phyloP scores from a whole-genome alignment of 1,140 invertebrate genomes.

The Lepidurus packardi region DNA sequence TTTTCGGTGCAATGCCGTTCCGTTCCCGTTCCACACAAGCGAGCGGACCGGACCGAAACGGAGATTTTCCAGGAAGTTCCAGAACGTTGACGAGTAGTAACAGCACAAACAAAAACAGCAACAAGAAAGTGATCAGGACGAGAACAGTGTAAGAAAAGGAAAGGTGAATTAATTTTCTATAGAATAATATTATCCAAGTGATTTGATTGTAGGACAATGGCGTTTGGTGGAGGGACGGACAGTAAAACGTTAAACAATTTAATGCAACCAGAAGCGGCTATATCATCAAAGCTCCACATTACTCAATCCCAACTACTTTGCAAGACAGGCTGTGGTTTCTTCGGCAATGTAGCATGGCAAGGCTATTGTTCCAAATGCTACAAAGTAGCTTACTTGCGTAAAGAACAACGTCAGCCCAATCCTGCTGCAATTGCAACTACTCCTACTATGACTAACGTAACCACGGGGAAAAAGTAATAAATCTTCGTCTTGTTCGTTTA shows the following conservation, averaged over 20 bases:
- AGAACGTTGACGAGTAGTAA: no score
- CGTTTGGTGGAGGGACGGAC: background rate
- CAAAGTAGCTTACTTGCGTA: slow-evolving; percentile 43
- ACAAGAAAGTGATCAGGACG: no score
- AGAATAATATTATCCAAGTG: no score
- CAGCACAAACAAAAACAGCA: no score
- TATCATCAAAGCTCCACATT: slow-evolving; percentile 64
- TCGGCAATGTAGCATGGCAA: slow-evolving; percentile 93
- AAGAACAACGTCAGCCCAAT: slow-evolving; percentile 34
- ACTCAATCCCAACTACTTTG: slow-evolving; percentile 83
- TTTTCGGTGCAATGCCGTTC: no score
- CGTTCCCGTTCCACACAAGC: no score
- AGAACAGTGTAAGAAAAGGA: no score
- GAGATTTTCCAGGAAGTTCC: no score
- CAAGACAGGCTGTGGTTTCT: slow-evolving; percentile 92
- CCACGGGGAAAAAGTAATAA: slow-evolving; percentile 27
- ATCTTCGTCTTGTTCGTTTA: background rate
- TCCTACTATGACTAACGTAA: background rate
- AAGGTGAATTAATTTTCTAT: no score
- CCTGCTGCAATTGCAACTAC: slow-evolving; percentile 27
- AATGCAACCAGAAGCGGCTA: background rate
- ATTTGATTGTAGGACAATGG: background rate
- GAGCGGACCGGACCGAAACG: no score
- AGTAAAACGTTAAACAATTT: background rate
- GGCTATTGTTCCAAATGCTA: slow-evolving; percentile 92